phyloP scores from a whole-genome alignment of 2,797 vertebrate genomes.

The Coreius guichenoti region DNA sequence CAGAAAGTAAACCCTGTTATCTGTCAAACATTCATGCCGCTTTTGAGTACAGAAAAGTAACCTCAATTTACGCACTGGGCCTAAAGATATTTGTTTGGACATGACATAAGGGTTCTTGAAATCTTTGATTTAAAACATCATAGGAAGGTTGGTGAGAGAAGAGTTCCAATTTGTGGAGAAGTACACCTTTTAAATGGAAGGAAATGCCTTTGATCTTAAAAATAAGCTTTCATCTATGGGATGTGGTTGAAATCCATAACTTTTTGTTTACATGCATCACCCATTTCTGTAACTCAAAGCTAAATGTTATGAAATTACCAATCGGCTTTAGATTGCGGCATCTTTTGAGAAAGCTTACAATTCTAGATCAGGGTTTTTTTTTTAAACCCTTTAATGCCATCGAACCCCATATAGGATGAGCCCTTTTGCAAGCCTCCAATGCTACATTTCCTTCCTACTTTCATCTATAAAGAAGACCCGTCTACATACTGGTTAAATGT shows the following conservation, averaged over 20 bases:
- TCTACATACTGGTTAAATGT: not conserved
- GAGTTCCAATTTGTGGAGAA: conserved; percentile 50
- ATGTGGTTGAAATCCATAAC: conserved; percentile 37
- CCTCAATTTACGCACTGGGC: conserved; percentile 26
- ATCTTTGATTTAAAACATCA: conserved; percentile 49
- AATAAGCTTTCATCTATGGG: conserved; percentile 60
- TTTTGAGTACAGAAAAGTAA: conserved; percentile 17
- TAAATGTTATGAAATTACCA: conserved; percentile 9
- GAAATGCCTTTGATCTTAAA: conserved; percentile 54
- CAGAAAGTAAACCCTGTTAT: conserved; percentile 35
- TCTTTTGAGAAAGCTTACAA: not conserved
- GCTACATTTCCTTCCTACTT: not conserved
- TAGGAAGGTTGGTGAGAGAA: conserved; percentile 14
- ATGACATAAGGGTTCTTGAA: conserved; percentile 33
- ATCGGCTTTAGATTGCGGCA: conserved; percentile 9
- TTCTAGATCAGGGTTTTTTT: not conserved
- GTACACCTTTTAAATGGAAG: conserved; percentile 57
- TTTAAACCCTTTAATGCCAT: not conserved
- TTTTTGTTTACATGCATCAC: conserved; percentile 40
- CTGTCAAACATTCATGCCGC: not conserved
- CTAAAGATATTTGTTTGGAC: conserved; percentile 41
- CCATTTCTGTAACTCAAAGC: conserved; percentile 24
- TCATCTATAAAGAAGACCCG: not conserved
- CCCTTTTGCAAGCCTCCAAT: not conserved
- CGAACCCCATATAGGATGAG: not conserved